These are phyloP conservation scores for Onychomys torridus DNA, from an alignment of 2,797 vertebrate genomes.

Conservation along the genomic window DNA sequence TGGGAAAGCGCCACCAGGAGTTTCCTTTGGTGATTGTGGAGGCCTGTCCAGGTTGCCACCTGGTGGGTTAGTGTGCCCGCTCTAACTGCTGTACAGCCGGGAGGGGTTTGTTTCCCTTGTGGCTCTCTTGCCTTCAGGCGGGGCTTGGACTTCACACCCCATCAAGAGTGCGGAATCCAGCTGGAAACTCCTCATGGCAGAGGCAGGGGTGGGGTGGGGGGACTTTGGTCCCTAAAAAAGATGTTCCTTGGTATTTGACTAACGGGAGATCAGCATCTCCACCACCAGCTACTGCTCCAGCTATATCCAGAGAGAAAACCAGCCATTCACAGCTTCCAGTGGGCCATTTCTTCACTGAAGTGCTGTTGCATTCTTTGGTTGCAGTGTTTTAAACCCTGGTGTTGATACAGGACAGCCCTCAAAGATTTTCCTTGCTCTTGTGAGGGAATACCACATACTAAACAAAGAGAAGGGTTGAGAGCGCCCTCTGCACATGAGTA, in stretches of 20 bases:
- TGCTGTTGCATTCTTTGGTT: background rate
- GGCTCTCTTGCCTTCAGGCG: background rate
- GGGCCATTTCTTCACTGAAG: background rate
- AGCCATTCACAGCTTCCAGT: background rate
- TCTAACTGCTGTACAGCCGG: background rate
- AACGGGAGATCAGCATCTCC: rapidly evolving
- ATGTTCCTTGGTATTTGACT: background rate
- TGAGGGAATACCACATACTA: background rate
- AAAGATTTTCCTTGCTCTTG: background rate
- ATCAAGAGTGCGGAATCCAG: background rate
- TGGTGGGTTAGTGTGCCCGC: background rate
- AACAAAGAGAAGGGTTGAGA: no score
- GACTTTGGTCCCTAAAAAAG: background rate
- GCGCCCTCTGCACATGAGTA: background rate
- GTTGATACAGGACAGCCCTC: background rate
- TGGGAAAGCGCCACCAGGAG: no score
- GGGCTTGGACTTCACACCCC: background rate
- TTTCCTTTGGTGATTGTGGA: background rate
- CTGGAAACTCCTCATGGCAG: background rate
- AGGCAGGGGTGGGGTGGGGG: no score
- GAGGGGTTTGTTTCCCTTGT: background rate
- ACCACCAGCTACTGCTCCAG: background rate
- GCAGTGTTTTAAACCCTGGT: background rate
- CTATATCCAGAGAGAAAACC: background rate
- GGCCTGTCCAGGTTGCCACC: background rate